Conservation (phyloP, 2,113 vertebrate genomes). For the Sterrhoptilus dennistouni region DNA sequence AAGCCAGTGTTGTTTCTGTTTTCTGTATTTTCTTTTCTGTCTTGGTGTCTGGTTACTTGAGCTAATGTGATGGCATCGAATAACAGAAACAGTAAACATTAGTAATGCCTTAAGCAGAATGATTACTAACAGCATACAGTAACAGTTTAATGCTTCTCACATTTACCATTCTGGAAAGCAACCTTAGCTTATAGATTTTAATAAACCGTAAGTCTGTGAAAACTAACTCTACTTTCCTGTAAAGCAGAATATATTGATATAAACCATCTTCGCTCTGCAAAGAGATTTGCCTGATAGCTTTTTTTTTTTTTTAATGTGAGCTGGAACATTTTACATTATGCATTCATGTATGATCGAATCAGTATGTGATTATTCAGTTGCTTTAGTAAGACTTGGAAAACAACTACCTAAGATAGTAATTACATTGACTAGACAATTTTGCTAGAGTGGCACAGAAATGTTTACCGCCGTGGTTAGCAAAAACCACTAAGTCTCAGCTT, state of each 20-base stretch:
- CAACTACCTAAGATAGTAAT: neutral
- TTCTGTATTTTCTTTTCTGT: neutral
- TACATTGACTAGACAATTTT: neutral
- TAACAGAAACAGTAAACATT: neutral
- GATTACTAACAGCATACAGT: neutral
- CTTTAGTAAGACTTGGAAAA: neutral
- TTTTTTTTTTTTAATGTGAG: neutral
- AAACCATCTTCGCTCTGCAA: neutral
- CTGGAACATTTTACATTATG: neutral
- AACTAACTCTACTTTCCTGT: neutral
- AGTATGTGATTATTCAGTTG: neutral
- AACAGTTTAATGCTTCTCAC: neutral
- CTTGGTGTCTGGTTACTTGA: neutral
- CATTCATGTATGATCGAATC: neutral
- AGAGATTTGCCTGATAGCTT: neutral
- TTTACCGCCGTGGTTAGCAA: neutral
- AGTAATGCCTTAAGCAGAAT: neutral
- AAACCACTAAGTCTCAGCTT: neutral
- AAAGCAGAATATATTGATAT: neutral
- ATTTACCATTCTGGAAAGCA: neutral
- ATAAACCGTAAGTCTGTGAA: neutral
- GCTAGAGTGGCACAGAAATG: rapidly evolving
- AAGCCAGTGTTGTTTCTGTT: neutral
- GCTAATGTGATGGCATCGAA: neutral
- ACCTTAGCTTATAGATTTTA: neutral